Base-by-base conservation (phyloP, 2,113 vertebrate genomes). In the Osmerus eperlanus region DNA sequence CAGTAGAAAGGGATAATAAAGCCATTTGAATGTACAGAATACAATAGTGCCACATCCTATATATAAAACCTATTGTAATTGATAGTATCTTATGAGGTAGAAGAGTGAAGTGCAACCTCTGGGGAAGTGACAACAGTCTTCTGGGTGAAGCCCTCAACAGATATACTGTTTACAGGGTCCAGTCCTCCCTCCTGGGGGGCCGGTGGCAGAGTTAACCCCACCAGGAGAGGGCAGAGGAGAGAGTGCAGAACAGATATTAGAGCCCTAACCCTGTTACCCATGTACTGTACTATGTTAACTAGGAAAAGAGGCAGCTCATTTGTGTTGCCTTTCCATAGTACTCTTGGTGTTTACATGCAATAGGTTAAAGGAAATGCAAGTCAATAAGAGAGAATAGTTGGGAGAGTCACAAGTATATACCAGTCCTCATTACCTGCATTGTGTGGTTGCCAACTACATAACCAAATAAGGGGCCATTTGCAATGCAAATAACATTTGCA, bases 91-190 rank as follows among this genome's bases (percentile, higher is more conserved):
- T 65, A 36, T 68, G 68, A 63, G 0, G 21, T 65, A 67, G 63
- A 73, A 80, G 58, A 81, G 75, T 66, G 54, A 63, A 61, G 47
- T 89, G 88, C 87, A 94, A 99, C 96, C 96, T 99, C 97, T 83
- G 96, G 96, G 81, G 96, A 99, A 19, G 96, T 94, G 84, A 94
- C 89, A 85, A 98, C 86, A 90, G 94, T 98, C 96, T 96, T 98
- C 95, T 96, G 95, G 75, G 93, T 90, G 91, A 97, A 96, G 90
- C 94, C 93, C 85, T 98, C 97, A 89, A 96, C 92, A 93, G 93
- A 93, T 84, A 92, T 92, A 90, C 91, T 91, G 90, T 90, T 92
- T 88, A 91, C 89, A 66, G 92, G 86, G 81, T 96, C 94, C 78
- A 93, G 90, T 83, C 90, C 91, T 81, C 90, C 90, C 77, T 90